Conservation (phyloP, 35 echinoderm and acorn worm species). For the Apostichopus japonicus region DNA sequence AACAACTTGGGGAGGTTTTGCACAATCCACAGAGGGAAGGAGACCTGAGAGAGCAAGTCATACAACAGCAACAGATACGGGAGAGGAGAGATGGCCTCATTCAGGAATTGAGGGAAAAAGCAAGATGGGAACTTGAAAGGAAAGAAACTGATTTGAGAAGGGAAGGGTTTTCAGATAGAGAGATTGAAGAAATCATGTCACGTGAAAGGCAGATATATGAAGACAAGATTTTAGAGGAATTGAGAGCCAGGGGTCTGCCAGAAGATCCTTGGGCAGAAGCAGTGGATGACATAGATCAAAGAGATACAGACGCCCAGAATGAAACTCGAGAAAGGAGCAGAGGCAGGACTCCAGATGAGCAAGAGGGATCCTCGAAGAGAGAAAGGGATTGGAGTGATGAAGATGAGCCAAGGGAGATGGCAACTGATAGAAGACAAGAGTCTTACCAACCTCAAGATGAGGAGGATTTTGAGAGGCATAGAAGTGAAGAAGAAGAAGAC, state of each 20-base stretch:
- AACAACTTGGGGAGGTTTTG: conserved; percentile 17
- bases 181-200: conserved; percentile 8
- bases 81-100: background rate
- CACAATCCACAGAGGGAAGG: conserved; percentile 23
- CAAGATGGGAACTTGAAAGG: conserved; percentile 10
- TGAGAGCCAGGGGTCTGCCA: conserved; percentile 19
- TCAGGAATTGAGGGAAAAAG: conserved; percentile 11
- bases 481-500: background rate
- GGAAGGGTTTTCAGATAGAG: background rate
- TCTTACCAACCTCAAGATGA: background rate
- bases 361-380: background rate
- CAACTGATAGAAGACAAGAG: background rate
- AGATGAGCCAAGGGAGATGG: background rate
- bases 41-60: conserved; percentile 23
- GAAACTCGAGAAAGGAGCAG: background rate
- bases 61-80: conserved; percentile 22
- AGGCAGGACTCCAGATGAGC: background rate
- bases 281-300: background rate
- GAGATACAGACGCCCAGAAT: background rate
- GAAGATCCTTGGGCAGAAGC: background rate
- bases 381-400: background rate
- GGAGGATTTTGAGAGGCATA: background rate
- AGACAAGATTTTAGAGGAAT: conserved; percentile 23
- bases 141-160: conserved; percentile 35
- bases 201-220: background rate